Conservation (phyloP, 64 coral and sea anemone species). For the Pocillopora damicornis region DNA sequence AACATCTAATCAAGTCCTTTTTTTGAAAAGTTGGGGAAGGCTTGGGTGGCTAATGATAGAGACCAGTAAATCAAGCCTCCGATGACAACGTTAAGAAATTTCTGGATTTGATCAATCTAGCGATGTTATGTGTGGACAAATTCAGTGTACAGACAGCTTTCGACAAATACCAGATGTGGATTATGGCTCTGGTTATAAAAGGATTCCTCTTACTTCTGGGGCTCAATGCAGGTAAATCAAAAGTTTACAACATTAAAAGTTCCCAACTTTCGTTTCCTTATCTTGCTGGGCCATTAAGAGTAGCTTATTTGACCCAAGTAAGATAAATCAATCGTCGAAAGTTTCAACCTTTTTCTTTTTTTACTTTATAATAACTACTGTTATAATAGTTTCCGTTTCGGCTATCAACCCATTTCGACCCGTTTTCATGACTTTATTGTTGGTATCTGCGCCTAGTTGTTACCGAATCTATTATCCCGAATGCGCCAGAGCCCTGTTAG, state of each 20-base stretch:
- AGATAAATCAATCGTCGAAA: background rate
- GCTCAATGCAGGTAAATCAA: background rate
- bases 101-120: background rate
- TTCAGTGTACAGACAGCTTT: slow-evolving; percentile 26
- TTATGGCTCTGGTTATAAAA: slow-evolving; percentile 2
- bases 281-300: background rate
- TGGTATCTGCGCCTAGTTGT: background rate
- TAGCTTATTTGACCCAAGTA: background rate
- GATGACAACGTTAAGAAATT: background rate
- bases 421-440: background rate
- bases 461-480: background rate
- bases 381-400: background rate
- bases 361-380: background rate
- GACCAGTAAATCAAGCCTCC: background rate
- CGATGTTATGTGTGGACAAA: slow-evolving; percentile 31
- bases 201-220: background rate
- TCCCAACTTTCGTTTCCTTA: background rate
- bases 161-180: slow-evolving; percentile 20
- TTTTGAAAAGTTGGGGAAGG: too few species aligned
- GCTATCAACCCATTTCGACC: background rate
- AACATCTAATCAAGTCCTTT: too few species aligned
- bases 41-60: too few species aligned
- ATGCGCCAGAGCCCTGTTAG: background rate
- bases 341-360: background rate
- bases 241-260: background rate